These are phyloP conservation scores for Psilopsiagon aurifrons DNA, from an alignment of 2,113 vertebrate genomes.

Conservation along the genomic window DNA sequence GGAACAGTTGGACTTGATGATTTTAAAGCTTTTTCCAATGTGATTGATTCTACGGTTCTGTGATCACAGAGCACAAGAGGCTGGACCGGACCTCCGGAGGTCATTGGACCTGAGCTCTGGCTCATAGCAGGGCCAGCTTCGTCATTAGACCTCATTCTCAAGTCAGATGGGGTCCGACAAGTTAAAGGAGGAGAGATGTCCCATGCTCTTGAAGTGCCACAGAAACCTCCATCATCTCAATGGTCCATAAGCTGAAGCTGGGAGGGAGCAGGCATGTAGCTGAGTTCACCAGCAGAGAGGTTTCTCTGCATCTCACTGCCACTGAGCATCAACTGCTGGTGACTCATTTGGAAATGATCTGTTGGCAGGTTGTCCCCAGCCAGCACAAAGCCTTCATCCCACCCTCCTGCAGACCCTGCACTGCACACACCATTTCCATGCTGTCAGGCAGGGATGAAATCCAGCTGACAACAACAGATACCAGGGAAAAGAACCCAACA, in stretches of 20 bases:
- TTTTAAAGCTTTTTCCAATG: neutral
- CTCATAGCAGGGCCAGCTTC: neutral
- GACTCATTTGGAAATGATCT: constrained; percentile 36
- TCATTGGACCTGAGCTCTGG: rapidly evolving
- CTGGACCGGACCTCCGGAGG: neutral
- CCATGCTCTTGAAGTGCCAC: neutral
- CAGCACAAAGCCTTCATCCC: neutral
- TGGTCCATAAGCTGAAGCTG: neutral
- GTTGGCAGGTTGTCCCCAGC: neutral
- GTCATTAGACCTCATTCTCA: neutral
- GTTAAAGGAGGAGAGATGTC: neutral
- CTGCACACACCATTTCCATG: neutral
- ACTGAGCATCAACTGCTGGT: neutral
- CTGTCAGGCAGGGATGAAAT: neutral
- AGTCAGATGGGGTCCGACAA: neutral
- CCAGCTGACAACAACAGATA: neutral
- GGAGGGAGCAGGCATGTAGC: neutral
- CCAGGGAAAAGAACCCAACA: neutral
- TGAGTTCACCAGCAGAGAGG: neutral
- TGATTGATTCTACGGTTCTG: neutral
- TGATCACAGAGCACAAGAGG: neutral
- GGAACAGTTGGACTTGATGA: neutral
- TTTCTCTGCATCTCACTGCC: neutral
- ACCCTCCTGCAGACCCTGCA: neutral
- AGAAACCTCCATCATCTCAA: rapidly evolving